phyloP scores from a whole-genome alignment of 1,140 invertebrate species.

The Notospermus geniculatus region DNA sequence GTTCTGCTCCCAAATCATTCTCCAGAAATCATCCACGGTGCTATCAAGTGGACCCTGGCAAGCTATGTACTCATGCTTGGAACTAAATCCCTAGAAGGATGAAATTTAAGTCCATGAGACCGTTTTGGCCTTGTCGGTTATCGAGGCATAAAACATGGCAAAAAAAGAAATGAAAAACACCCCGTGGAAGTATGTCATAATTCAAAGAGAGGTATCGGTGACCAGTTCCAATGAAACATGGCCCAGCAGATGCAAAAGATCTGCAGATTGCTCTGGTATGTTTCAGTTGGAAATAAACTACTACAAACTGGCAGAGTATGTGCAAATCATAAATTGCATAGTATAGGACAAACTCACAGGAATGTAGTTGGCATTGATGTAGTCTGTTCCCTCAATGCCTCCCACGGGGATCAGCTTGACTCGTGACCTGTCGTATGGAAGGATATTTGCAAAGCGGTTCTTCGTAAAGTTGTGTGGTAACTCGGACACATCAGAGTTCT shows the following conservation, averaged over 20 bases:
- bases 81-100: slow-evolving; percentile 39
- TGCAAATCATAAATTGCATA: too few relatives aligned
- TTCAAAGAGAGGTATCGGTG: too few relatives aligned
- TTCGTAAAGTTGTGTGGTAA: slow-evolving; percentile 93
- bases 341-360: slow-evolving; percentile 46
- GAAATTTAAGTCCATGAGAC: neutral
- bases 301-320: too few relatives aligned
- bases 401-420: slow-evolving; percentile 49
- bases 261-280: too few relatives aligned
- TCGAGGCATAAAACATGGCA: neutral
- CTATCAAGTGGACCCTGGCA: slow-evolving; percentile 73
- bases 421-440: slow-evolving; percentile 72
- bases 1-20: slow-evolving; percentile 80
- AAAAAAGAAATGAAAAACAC: neutral
- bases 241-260: too few relatives aligned
- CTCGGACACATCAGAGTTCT: slow-evolving; percentile 84
- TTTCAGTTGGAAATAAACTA: too few relatives aligned
- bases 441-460: slow-evolving; percentile 98
- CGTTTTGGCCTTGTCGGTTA: neutral
- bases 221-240: too few relatives aligned
- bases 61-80: slow-evolving; percentile 67
- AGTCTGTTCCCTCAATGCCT: slow-evolving; percentile 63
- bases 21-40: slow-evolving; percentile 77
- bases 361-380: slow-evolving; percentile 88
- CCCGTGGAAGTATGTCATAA: too few relatives aligned